Evolutionary conservation across 1,140 invertebrate species (phyloP), one percentile per base, ranked within the genome.

Genomic region (Colletes latitarsis): DNA sequence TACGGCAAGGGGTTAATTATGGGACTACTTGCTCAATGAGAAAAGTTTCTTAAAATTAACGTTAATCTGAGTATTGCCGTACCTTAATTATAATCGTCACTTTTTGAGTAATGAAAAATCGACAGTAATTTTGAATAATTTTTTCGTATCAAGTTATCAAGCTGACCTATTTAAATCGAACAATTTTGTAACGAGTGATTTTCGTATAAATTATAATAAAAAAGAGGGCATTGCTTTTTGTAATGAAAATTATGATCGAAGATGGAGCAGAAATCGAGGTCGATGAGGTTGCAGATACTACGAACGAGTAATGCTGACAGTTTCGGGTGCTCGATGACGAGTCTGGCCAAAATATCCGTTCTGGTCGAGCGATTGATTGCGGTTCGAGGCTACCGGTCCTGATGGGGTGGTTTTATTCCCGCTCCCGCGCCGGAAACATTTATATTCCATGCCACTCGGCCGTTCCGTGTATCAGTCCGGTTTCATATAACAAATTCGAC

Each of bases 401-500:
- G n/a, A 52, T n/a, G 46, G 41, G 57, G 39, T 1, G 49, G 39
- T 72, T 78, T 78, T 72, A 63, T 63, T 78, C 39, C 67, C 64
- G 43, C 57, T 52, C n/a, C 57, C n/a, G 6, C 17, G n/a, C 69
- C 53, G 57, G 57, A 17, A 69, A 64, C 73, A 72, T 85, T 83
- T 70, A 76, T 70, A 84, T 84, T 81, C 70, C 63, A 19, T 57
- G 62, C 70, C 58, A 39, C 5, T 82, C 52, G 81, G 46, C 74
- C 73, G 58, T 75, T 85, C 62, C 46, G 43, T 81, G 30, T 83
- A 72, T 84, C 82, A 81, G 30, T 64, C 63, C 82, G 43, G 58
- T 84, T 76, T 84, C 68, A 81, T 63, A 81, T 60, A 85, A 64
- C 55, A 69, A 63, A 21, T 66, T 67, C 72, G 77, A 84, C 83